Conservation (phyloP, 2,797 vertebrate genomes). For the Cirrhinus molitorella region DNA sequence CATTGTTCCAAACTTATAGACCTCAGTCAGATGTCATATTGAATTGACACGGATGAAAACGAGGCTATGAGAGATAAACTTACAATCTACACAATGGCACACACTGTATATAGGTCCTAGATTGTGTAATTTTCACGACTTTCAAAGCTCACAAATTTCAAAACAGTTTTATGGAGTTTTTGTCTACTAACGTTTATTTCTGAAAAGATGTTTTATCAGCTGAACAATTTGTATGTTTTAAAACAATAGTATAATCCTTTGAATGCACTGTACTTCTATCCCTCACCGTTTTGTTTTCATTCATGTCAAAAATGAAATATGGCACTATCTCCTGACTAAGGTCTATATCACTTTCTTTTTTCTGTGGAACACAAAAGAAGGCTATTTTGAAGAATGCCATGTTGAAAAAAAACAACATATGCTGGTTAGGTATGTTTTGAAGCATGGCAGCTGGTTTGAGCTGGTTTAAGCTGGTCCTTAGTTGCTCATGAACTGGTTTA, state of each 20-base stretch:
- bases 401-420: no score
- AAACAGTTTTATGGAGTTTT: neutral
- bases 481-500: no score
- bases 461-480: no score
- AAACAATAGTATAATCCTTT: neutral
- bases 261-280: neutral
- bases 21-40: neutral
- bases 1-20: neutral
- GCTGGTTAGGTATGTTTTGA: no score
- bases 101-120: neutral
- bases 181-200: neutral
- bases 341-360: neutral
- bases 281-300: neutral
- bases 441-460: no score
- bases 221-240: neutral
- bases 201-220: neutral
- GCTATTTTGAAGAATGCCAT: neutral
- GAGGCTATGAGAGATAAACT: neutral
- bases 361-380: neutral
- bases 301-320: slow-evolving; percentile 2
- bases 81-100: neutral
- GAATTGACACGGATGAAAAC: neutral
- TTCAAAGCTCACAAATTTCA: neutral
- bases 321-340: neutral
- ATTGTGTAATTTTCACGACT: neutral